phyloP scores from a whole-genome alignment of 2,888 invertebrate species.

The Caenorhabditis panamensis region DNA sequence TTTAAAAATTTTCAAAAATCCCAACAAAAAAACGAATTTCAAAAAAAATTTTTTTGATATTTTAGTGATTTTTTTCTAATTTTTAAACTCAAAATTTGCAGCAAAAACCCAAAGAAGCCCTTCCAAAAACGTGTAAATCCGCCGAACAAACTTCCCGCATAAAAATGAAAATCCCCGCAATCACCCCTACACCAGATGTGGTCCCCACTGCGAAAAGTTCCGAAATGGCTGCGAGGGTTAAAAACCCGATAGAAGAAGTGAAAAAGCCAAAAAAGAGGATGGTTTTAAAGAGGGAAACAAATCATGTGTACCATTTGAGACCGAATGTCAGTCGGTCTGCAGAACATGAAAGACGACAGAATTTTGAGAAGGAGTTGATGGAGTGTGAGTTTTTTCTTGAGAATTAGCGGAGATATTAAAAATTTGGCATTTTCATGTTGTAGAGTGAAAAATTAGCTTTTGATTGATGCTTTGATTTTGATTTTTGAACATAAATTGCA shows the following conservation, averaged over 20 bases:
- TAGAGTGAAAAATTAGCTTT: too few species aligned
- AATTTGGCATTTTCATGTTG: too few species aligned
- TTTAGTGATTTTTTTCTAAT: too few species aligned
- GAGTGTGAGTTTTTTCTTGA: constrained; percentile 8
- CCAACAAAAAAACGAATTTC: too few species aligned
- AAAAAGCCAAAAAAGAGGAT: constrained; percentile 6
- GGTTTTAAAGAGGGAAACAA: constrained; percentile 20
- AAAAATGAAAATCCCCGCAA: background rate
- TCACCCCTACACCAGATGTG: constrained; percentile 26
- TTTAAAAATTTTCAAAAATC: too few species aligned
- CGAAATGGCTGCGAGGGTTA: background rate
- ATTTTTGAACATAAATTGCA: background rate
- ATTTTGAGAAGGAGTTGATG: constrained; percentile 25
- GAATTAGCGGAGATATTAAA: too few species aligned
- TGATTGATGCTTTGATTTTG: background rate
- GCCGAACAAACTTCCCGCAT: too few species aligned
- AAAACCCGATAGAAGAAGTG: background rate
- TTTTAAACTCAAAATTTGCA: too few species aligned
- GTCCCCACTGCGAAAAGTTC: constrained; percentile 10
- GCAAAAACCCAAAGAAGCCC: too few species aligned
- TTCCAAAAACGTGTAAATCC: too few species aligned
- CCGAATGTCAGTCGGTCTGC: constrained; percentile 9
- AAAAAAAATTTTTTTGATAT: too few species aligned
- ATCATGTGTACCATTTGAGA: constrained; percentile 32
- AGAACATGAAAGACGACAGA: background rate